Evolutionary conservation across 2,888 invertebrate genomes (phyloP).

Genomic region (Platycnemis pennipes): DNA sequence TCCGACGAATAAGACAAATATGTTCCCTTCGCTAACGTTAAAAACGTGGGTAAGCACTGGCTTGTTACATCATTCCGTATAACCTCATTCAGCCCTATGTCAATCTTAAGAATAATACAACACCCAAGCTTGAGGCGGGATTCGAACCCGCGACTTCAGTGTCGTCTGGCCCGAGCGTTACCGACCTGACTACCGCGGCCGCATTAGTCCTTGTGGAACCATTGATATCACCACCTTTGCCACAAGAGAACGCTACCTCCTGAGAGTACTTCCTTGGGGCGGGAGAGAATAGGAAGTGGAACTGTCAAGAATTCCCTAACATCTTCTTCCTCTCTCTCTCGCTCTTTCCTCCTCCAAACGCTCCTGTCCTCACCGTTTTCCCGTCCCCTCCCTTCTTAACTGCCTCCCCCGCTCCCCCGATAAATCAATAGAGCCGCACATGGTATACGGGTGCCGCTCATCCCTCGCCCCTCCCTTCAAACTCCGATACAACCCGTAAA

Average conservation of each 20-base stretch:
- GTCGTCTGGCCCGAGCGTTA: too few species aligned
- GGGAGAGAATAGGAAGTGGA: background rate
- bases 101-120: too few species aligned
- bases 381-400: background rate
- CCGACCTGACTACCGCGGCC: too few species aligned
- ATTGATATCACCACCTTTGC: background rate
- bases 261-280: background rate
- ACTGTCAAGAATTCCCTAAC: background rate
- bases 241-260: background rate
- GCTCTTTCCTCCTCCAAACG: background rate
- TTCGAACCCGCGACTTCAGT: too few species aligned
- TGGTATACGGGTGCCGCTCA: background rate
- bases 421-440: constrained; percentile 1
- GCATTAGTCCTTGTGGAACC: too few species aligned
- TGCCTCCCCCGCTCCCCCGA: background rate
- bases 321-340: background rate
- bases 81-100: too few species aligned
- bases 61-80: too few species aligned
- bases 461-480: background rate
- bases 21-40: too few species aligned
- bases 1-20: too few species aligned
- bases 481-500: background rate
- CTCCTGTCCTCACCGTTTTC: background rate
- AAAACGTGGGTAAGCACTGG: too few species aligned
- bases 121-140: too few species aligned